These are phyloP conservation scores for Pelobates fuscus DNA, from an alignment of 2,113 vertebrate species.

Conservation along the genomic window DNA sequence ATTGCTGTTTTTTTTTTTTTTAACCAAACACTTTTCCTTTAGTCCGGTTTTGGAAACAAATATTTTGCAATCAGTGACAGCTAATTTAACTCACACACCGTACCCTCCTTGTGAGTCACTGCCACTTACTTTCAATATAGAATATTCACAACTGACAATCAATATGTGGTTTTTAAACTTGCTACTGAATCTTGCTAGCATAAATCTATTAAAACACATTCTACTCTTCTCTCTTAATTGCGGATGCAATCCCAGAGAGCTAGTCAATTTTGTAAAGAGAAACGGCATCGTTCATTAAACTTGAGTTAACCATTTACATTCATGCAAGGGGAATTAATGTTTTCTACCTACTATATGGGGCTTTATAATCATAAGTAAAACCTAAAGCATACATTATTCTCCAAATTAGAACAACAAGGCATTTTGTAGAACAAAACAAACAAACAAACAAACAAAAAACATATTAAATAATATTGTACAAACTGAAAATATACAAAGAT, in stretches of 20 bases:
- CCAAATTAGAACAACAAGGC: too few species aligned
- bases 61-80: neutral
- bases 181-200: neutral
- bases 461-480: too few species aligned
- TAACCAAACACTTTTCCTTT: too few species aligned
- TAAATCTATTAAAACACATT: conserved; percentile 4
- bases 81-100: neutral
- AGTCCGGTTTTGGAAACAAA: neutral
- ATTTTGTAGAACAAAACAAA: too few species aligned
- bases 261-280: neutral
- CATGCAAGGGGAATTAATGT: neutral
- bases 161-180: neutral
- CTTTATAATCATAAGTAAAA: too few species aligned
- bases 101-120: neutral
- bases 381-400: too few species aligned
- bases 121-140: neutral
- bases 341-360: too few species aligned
- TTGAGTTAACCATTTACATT: neutral
- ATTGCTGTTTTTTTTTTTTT: too few species aligned
- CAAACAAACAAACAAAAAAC: too few species aligned
- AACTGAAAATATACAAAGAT: too few species aligned
- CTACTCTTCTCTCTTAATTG: neutral
- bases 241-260: neutral
- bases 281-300: neutral
- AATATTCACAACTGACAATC: neutral